Conservation (phyloP, 2,888 invertebrate genomes). For the Trimorus sp. region DNA sequence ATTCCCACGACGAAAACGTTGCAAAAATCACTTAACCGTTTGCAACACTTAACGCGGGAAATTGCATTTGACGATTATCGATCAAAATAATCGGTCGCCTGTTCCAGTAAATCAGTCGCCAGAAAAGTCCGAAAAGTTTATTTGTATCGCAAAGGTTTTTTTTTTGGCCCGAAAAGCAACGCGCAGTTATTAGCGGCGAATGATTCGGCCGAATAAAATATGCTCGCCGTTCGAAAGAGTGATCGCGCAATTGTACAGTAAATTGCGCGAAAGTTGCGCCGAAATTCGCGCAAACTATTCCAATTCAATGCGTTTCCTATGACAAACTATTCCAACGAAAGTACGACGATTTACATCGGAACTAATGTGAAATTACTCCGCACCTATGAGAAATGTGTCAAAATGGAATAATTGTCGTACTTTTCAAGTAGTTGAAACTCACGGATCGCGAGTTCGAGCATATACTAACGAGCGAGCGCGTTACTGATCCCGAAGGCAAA, state of each 20-base stretch:
- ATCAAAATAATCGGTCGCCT: no score
- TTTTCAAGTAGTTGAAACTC: slow-evolving; percentile 60
- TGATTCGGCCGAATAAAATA: background rate
- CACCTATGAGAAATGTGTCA: slow-evolving; percentile 62
- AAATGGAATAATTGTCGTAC: slow-evolving; percentile 61
- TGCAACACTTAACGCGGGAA: no score
- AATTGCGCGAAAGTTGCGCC: slow-evolving; percentile 32
- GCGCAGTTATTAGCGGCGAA: no score
- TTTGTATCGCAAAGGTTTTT: no score
- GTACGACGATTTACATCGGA: slow-evolving; percentile 58
- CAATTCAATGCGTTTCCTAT: slow-evolving; percentile 56
- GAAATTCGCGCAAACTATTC: slow-evolving; percentile 50
- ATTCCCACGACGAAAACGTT: no score
- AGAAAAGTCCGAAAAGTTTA: no score
- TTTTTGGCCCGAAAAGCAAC: no score
- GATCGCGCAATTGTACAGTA: slow-evolving; percentile 23
- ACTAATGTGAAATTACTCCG: slow-evolving; percentile 59
- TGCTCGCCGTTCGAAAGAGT: slow-evolving; percentile 16
- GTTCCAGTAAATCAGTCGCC: no score
- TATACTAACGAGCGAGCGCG: slow-evolving; percentile 46
- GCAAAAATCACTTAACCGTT: no score
- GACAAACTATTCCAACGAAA: slow-evolving; percentile 57
- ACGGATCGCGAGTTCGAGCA: slow-evolving; percentile 29
- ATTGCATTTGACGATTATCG: no score
- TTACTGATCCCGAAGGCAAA: slow-evolving; percentile 44